Evolutionary conservation across 2,888 invertebrate species (phyloP), one percentile per base, ranked within the genome.

Genomic region (Lycia hirtaria): DNA sequence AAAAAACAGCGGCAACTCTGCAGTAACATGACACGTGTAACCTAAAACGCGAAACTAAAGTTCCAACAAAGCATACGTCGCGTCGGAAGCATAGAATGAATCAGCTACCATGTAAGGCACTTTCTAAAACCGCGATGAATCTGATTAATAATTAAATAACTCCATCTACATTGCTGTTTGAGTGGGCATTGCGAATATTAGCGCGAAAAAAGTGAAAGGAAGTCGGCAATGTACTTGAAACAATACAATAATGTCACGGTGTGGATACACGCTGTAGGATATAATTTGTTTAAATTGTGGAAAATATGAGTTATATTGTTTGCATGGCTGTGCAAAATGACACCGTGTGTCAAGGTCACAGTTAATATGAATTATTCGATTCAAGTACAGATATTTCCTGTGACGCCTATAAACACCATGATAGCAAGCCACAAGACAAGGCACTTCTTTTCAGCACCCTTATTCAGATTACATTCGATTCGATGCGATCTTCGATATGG

Each of bases 71-170:
- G 47, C 62, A 50, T 56, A 35, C 15, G 28, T 32, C 14, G 19
- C 3, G 28, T 6, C 15, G 20, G 43, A 20, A 26, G 6, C 58
- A 49, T 53, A 59, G 58, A 59, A 30, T 52, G 15, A 20, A 52
- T 9, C 19, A 58, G 56, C 53, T 43, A 5, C 1, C 15, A 15
- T 14, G 20, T 43, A 33, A 15, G 24, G n/a, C 26, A 62, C 59
- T 59, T 62, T 56, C 52, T 56, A 63, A 56, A 54, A 50, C 30
- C 12, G 24, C 28, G 43, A 24, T 1, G 43, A 15, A n/a, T n/a
- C n/a, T n/a, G n/a, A n/a, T n/a, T n/a, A n/a, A n/a, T n/a, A n/a
- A 35, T 14, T 15, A 26, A n/a, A 4, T 2, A 0, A 7, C 2
- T 12, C n/a, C 26, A 6, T 4, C 3, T 47, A 35, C 47, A 47